Base-by-base conservation (phyloP, 2,113 vertebrate genomes). In the Nothocercus julius region DNA sequence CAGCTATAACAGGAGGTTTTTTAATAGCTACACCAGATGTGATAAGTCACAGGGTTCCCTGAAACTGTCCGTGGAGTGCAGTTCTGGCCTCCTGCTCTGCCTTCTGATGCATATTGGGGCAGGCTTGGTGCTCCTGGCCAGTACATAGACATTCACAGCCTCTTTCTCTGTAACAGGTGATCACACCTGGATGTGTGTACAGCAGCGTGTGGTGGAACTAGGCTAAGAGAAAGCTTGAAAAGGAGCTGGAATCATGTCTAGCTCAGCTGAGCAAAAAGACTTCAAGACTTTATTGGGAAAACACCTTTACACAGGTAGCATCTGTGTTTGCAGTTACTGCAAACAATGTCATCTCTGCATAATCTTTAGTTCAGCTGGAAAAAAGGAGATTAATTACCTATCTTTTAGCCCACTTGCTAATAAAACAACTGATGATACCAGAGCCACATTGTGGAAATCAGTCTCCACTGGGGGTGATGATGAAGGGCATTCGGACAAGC, bases 161-260 rank as follows among this genome's bases (percentile, higher is more conserved):
- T 80, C 3, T 18, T 32, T 32, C 54, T 58, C 28, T 30, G 54
- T 58, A 58, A 32, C 5, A 18, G 16, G 54, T 30, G 28, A 56
- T 56, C 54, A 30, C 54, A 56, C 27, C 54, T 28, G 30, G 28
- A 56, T 8, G 15, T 56, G 54, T 30, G 27, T 28, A 17, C 54
- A 56, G 30, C 9, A 11, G 28, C 30, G 9, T 12, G 32, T 0
- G 73, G 38, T 16, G 40, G 68, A 66, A 27, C 19, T 1, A 73
- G 14, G 58, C 28, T 61, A 7, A 61, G 1, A 7, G 61, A 77
- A 83, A 62, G 15, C 24, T 59, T 58, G 59, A 25, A 58, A 89
- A 81, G 30, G 20, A 59, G 51, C 6, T 66, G 13, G 40, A 61
- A 77, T 63, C 49, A 30, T 1, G 6, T 80, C 54, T 73, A 25